Conservation (phyloP, 2,113 vertebrate species). For the Mormoops blainvillei region DNA sequence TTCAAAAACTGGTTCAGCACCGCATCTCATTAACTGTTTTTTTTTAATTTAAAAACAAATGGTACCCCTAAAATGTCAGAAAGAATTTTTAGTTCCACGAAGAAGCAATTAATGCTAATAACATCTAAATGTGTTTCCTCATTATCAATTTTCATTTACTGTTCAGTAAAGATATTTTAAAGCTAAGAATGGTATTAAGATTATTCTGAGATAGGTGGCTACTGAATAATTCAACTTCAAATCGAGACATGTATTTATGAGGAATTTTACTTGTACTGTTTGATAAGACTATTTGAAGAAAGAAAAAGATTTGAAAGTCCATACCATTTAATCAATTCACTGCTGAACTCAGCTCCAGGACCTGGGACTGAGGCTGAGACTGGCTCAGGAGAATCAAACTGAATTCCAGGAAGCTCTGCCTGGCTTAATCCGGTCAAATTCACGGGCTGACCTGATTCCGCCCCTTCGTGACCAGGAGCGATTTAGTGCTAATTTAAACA, state of each 20-base stretch:
- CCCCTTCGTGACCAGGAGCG: not conserved
- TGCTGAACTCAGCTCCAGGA: not conserved
- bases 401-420: not conserved
- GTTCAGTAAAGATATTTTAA: slow-evolving; percentile 19
- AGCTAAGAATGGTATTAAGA: not conserved
- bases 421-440: not conserved
- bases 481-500: not conserved
- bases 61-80: not conserved
- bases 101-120: not conserved
- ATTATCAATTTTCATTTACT: not conserved
- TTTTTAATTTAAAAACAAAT: not conserved
- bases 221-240: not conserved
- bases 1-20: not conserved
- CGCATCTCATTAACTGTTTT: not conserved
- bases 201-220: not conserved
- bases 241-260: not conserved
- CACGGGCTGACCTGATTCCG: not conserved
- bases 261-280: not conserved
- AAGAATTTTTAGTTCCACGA: not conserved
- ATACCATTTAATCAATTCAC: not conserved
- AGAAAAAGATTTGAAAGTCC: not conserved
- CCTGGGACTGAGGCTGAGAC: not conserved
- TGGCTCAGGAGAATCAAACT: not conserved
- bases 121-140: not conserved
- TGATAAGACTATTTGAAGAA: not conserved